Evolutionary conservation across 2,888 invertebrate species (phyloP).

Genomic region (Steromphala cineraria): DNA sequence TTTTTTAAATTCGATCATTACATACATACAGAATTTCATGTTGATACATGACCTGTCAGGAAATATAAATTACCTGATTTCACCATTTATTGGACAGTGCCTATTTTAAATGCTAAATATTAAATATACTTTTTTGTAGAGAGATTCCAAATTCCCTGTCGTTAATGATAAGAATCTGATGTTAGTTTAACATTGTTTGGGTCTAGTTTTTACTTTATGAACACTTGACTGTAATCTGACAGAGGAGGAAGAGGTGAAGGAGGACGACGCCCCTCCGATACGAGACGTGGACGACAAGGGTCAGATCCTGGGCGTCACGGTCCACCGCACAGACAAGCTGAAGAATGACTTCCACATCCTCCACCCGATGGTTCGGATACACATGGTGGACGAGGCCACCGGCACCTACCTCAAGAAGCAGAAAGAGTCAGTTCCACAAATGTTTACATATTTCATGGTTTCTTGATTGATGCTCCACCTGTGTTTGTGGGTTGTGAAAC

Average conservation of each 20-base stretch:
- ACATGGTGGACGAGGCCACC: constrained; percentile 79
- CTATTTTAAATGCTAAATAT: too few relatives aligned
- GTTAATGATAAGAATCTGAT: too few relatives aligned
- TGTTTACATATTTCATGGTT: neutral
- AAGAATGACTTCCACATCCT: constrained; percentile 79
- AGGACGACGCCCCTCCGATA: constrained; percentile 33
- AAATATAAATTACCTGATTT: constrained; percentile 24
- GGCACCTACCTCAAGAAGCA: constrained; percentile 79
- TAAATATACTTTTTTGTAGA: too few relatives aligned
- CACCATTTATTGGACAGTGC: too few relatives aligned
- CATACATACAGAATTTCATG: neutral
- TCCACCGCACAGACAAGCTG: constrained; percentile 80
- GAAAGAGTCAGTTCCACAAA: constrained; percentile 69
- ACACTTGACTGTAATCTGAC: too few relatives aligned
- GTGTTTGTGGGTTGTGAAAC: too few relatives aligned
- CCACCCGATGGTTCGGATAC: constrained; percentile 82
- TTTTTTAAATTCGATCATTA: too few relatives aligned
- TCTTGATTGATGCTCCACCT: neutral
- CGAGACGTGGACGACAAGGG: constrained; percentile 66
- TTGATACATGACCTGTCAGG: neutral
- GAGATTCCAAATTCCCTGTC: too few relatives aligned
- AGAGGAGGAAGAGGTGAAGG: constrained; percentile 32
- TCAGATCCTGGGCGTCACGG: constrained; percentile 77
- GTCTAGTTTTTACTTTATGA: neutral
- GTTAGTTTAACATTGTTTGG: too few relatives aligned